Conservation (phyloP, 2,797 vertebrate species). For the Enteromius argenteus region DNA sequence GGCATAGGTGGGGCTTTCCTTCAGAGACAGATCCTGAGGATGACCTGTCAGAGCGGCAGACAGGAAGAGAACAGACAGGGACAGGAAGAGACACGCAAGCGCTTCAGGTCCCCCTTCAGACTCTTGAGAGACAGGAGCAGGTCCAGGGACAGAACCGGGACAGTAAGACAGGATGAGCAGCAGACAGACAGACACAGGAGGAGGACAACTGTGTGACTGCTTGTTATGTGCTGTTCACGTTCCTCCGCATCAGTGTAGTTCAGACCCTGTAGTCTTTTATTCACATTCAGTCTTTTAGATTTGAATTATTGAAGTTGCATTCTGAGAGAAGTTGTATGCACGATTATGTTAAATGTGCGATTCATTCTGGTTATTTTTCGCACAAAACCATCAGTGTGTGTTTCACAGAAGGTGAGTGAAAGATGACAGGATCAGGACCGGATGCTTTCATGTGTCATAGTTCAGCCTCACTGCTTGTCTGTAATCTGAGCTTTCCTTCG, state of each 20-base stretch:
- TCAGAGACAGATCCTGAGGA: conserved; percentile 85
- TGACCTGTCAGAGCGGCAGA: conserved; percentile 75
- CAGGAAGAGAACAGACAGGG: conserved; percentile 33
- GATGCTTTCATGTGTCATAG: not conserved
- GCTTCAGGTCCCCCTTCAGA: conserved; percentile 78
- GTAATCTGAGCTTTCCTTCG: not conserved
- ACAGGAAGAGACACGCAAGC: conserved; percentile 59
- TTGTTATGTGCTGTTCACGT: not conserved
- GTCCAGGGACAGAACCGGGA: conserved; percentile 81
- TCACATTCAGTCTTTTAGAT: not conserved
- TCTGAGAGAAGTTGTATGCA: not conserved
- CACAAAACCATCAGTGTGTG: not conserved
- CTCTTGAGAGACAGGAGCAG: conserved; percentile 83
- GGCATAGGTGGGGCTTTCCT: conserved; percentile 96
- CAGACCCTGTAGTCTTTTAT: not conserved
- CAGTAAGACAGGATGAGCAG: conserved; percentile 69
- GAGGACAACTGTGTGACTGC: conserved; percentile 70
- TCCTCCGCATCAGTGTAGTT: conserved; percentile 8
- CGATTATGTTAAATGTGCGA: not conserved
- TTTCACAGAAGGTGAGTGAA: not conserved
- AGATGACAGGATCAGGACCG: not conserved
- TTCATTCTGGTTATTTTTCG: not conserved
- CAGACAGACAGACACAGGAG: conserved; percentile 71
- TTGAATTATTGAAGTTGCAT: not conserved
- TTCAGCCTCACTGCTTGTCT: not conserved